These are phyloP conservation scores for Luperina nickerlii DNA, from an alignment of 2,888 invertebrate genomes.

Conservation along the genomic window DNA sequence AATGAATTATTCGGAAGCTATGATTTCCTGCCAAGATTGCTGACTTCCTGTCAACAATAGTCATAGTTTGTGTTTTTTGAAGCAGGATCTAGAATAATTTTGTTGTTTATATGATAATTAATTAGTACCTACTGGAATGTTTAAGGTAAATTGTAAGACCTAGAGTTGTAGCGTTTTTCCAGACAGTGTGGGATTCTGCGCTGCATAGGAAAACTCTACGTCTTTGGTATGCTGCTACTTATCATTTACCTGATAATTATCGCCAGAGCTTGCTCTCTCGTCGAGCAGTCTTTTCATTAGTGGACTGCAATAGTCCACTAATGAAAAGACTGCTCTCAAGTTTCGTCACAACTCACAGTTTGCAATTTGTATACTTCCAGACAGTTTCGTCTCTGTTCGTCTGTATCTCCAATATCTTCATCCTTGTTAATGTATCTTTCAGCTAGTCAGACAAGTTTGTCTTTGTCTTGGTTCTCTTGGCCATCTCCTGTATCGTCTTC, in stretches of 20 bases:
- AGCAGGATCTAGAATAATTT: neutral
- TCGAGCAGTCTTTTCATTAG: too few species aligned
- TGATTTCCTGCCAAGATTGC: too few species aligned
- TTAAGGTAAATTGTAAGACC: constrained; percentile 11
- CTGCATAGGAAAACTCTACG: neutral
- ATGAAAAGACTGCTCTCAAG: neutral
- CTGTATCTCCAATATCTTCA: neutral
- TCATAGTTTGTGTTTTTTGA: constrained; percentile 13
- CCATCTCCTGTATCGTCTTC: neutral
- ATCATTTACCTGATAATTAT: neutral
- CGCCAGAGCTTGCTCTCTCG: neutral
- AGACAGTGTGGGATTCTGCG: neutral
- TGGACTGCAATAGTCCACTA: too few species aligned
- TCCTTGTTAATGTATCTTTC: neutral
- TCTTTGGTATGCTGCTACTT: neutral
- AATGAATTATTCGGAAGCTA: constrained; percentile 64
- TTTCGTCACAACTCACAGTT: neutral
- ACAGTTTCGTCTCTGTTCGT: neutral
- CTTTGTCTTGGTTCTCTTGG: neutral
- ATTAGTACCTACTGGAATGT: neutral
- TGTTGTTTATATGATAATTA: neutral
- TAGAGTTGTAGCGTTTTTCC: neutral
- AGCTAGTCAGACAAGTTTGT: neutral
- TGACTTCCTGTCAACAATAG: constrained; percentile 43
- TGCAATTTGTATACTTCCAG: neutral